Base-by-base conservation (phyloP, 2,888 invertebrate genomes). In the Sinodicranocentrus sp. region DNA sequence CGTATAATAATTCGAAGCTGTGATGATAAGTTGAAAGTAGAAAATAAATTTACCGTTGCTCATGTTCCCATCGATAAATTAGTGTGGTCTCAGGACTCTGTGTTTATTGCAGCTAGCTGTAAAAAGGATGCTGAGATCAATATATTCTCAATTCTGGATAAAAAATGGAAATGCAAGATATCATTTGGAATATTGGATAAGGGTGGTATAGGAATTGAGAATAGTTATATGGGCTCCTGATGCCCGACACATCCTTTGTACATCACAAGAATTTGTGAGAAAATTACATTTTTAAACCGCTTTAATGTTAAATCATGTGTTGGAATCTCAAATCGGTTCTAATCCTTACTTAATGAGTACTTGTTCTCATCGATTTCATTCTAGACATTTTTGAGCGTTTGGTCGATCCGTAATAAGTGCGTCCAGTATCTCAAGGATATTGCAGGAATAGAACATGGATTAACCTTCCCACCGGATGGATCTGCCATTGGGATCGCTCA, bases 81-180 rank as follows among this genome's bases (percentile, higher is more conserved):
- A 21, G 89, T 90, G 79, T 91, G 91, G 91, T 90, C 91, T 19
- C 88, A 89, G 15, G 90, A 91, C 82, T 90, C 90, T 48, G 88
- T 89, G 77, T 91, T 89, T 48, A 88, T 91, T 68, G 85, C 91
- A 43, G 90, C 91, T 67, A 90, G 89, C 0, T 90, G 89, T 73
- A 87, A 89, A 54, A 90, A 89, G 71, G 89, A 89, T 84, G 90
- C 89, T 39, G 63, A 89, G 44, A 82, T 91, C 68, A 90, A 92
- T 90, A 90, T 92, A 39, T 92, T 91, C 90, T 92, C 92, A 0
- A 76, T 92, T 19, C 90, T 90, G 84, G 90, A 91, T 86, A 91
- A 91, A 0, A 91, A 92, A 52, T 93, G 93, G 93, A 91, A 91
- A 87, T 93, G 92, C 89, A 92, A 92, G 89, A 90, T 93, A 75